Conservation (phyloP, 2,797 vertebrate genomes). For the Poeciliopsis presidionis region DNA sequence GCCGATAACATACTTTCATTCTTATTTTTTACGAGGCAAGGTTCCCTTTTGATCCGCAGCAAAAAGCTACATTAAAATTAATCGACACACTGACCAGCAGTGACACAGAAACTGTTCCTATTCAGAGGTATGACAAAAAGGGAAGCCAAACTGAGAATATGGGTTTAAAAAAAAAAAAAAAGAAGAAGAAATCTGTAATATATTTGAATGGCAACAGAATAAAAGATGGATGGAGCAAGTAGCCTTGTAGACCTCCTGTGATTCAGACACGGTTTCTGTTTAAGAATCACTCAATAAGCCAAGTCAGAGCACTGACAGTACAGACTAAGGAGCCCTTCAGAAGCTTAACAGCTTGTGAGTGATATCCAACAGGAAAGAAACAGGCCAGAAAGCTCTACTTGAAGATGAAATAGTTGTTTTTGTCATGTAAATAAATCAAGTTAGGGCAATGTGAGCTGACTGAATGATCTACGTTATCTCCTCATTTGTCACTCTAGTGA, state of each 20-base stretch:
- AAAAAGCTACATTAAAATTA: neutral
- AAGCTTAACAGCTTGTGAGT: conserved; percentile 68
- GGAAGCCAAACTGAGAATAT: conserved; percentile 6
- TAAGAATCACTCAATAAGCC: conserved; percentile 33
- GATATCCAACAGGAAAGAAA: conserved; percentile 66
- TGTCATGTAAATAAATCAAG: conserved; percentile 58
- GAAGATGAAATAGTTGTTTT: conserved; percentile 55
- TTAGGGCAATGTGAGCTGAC: conserved; percentile 47
- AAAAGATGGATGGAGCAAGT: conserved; percentile 4
- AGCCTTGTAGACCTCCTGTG: conserved; percentile 13
- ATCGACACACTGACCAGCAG: neutral
- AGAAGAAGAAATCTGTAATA: conserved; percentile 17
- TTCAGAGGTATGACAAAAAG: conserved; percentile 8
- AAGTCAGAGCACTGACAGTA: conserved; percentile 47
- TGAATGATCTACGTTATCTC: conserved; percentile 57
- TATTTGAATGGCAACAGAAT: conserved; percentile 6
- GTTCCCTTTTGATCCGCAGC: neutral
- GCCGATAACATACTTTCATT: neutral
- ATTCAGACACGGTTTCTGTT: conserved; percentile 47
- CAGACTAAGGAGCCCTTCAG: conserved; percentile 58
- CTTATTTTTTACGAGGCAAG: neutral
- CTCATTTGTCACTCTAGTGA: conserved; percentile 63
- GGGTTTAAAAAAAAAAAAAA: conserved; percentile 3
- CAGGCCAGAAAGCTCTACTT: conserved; percentile 57
- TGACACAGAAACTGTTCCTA: conserved; percentile 13